Conservation (phyloP, 2,888 invertebrate species). For the Hartigia nigra region DNA sequence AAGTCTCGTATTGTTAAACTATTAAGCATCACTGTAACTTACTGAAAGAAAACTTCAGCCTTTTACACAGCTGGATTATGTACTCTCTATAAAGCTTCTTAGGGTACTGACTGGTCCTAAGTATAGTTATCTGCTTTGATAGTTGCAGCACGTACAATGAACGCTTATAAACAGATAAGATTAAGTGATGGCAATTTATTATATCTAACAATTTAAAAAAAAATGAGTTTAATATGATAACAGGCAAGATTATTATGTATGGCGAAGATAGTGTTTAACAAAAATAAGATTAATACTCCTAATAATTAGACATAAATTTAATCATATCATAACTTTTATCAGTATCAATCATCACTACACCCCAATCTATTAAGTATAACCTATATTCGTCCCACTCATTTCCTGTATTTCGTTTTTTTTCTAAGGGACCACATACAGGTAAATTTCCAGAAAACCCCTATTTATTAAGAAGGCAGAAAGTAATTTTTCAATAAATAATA, state of each 20-base stretch:
- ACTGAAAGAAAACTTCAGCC: not conserved
- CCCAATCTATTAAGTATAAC: not conserved
- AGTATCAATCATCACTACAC: not conserved
- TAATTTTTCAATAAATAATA: not conserved
- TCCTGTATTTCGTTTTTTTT: not conserved
- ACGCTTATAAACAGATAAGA: not conserved
- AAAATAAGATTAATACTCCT: not conserved
- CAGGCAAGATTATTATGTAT: not conserved
- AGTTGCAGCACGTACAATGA: not conserved
- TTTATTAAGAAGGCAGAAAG: not conserved
- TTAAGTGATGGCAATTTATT: not conserved
- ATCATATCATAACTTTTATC: not conserved
- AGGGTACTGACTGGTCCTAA: not conserved
- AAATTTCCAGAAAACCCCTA: not conserved
- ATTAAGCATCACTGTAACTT: not conserved
- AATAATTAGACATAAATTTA: not conserved
- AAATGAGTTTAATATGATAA: not conserved
- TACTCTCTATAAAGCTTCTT: not conserved
- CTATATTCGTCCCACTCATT: not conserved
- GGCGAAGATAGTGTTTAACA: not conserved
- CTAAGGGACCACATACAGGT: not conserved
- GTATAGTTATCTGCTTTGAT: not conserved
- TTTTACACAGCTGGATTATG: not conserved
- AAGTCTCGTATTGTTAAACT: not conserved
- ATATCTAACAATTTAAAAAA: not conserved